A percentile compares a stretch with the other conserved stretches of the same genome.
phyloP scores from a whole-genome alignment of 2,888 invertebrate species.

The Xanthorhoe spadicearia region DNA sequence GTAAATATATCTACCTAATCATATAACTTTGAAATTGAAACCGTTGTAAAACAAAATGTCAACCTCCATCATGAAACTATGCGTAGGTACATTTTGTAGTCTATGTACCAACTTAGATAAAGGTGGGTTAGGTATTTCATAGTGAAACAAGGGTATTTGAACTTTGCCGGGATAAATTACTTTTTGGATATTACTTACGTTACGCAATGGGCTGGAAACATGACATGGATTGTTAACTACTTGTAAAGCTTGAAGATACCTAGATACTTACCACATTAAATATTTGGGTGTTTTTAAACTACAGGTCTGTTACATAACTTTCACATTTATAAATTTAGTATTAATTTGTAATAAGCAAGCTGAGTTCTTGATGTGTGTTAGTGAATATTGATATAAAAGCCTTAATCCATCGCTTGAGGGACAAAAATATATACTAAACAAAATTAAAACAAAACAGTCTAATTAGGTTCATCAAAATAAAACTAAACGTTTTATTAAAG shows the following conservation, averaged over 20 bases:
- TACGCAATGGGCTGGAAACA: not conserved
- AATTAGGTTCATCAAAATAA: no score
- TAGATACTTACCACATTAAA: no score
- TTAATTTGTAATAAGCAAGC: no score
- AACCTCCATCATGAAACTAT: slow-evolving; percentile 35
- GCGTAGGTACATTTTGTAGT: slow-evolving; percentile 3
- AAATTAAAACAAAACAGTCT: no score
- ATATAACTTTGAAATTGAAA: slow-evolving; percentile 26
- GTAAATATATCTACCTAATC: slow-evolving; percentile 2
- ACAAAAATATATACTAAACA: no score
- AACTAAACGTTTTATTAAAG: no score
- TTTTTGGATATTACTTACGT: not conserved
- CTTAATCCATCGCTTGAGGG: no score
- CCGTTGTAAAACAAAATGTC: slow-evolving; percentile 29
- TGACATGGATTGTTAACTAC: not conserved
- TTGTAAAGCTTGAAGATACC: not conserved
- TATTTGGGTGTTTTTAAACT: no score
- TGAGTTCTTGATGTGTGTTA: no score
- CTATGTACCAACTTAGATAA: slow-evolving; percentile 18
- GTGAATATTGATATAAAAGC: no score
- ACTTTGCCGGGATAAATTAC: slow-evolving; percentile 16
- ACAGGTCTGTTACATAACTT: no score
- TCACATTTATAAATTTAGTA: no score
- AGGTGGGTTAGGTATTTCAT: slow-evolving; percentile 21
- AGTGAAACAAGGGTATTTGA: slow-evolving; percentile 15